These are phyloP conservation scores for Limulus polyphemus DNA, from an alignment of 2,888 invertebrate genomes.

Conservation along the genomic window DNA sequence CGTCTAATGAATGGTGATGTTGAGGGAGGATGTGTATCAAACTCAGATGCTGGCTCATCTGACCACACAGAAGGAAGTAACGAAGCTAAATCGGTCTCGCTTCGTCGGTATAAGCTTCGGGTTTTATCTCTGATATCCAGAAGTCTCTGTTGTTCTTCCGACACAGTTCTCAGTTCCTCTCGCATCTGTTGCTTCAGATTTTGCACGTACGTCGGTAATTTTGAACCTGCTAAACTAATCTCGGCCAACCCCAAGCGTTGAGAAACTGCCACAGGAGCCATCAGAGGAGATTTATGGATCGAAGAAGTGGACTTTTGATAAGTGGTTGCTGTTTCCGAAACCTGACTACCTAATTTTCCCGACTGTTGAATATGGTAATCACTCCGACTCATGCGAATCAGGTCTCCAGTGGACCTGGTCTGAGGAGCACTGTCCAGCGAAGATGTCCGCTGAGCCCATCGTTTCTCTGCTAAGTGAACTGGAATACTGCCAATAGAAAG, in stretches of 20 bases:
- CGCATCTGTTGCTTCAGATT: slow-evolving; percentile 31
- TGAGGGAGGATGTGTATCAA: not conserved
- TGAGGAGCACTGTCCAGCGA: slow-evolving; percentile 29
- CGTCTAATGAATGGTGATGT: not conserved
- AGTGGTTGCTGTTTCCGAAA: too few relatives aligned
- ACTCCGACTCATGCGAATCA: too few relatives aligned
- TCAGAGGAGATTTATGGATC: not conserved
- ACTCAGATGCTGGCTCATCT: not conserved
- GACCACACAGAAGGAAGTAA: slow-evolving; percentile 19
- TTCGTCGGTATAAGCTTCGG: slow-evolving; percentile 3
- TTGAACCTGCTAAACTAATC: slow-evolving; percentile 11
- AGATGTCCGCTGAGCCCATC: slow-evolving; percentile 29
- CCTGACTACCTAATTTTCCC: too few relatives aligned
- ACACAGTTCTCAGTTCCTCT: slow-evolving; percentile 30
- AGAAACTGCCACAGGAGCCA: not conserved
- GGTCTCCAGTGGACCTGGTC: too few relatives aligned
- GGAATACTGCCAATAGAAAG: slow-evolving; percentile 18
- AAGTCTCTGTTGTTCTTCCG: slow-evolving; percentile 24
- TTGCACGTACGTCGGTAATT: slow-evolving; percentile 30
- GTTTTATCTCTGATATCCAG: slow-evolving; percentile 10
- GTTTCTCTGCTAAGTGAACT: slow-evolving; percentile 7
- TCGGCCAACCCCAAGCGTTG: slow-evolving; percentile 3
- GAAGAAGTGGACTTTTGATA: not conserved
- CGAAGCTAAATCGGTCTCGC: slow-evolving; percentile 19
- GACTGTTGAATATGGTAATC: too few relatives aligned